Evolutionary conservation across 1,140 invertebrate genomes (phyloP).

Genomic region (Micrasema minimum): DNA sequence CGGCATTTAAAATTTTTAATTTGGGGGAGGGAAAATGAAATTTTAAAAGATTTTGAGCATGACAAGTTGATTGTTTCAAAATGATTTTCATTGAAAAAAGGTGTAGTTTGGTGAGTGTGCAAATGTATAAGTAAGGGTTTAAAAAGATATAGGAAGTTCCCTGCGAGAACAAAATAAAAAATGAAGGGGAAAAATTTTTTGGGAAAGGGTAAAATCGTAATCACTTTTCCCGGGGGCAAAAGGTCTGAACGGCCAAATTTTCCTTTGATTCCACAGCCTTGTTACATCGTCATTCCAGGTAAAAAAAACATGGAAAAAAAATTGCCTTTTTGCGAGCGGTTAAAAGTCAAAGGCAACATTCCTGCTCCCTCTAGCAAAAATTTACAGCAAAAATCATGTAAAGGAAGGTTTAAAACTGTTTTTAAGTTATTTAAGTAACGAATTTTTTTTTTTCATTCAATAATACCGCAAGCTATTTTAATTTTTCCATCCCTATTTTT

Average conservation of each 20-base stretch:
- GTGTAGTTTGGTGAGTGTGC: background rate
- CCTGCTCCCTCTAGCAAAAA: too few species aligned
- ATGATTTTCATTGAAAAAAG: background rate
- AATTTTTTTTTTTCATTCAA: too few species aligned
- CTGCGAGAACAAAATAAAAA: constrained; percentile 24
- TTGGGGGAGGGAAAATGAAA: too few species aligned
- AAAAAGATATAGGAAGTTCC: background rate
- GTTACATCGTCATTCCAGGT: background rate
- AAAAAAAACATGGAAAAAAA: constrained; percentile 23
- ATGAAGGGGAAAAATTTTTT: constrained; percentile 19
- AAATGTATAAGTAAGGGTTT: constrained; percentile 10
- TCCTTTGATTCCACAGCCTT: constrained; percentile 12
- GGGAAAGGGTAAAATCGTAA: constrained; percentile 43
- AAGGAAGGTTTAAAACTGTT: too few species aligned
- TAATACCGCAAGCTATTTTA: too few species aligned
- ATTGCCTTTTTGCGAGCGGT: constrained; percentile 1
- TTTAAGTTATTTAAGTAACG: too few species aligned
- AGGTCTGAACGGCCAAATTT: constrained; percentile 34
- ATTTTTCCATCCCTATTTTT: too few species aligned
- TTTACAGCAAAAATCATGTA: too few species aligned
- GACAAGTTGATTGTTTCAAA: too few species aligned
- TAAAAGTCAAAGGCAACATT: background rate
- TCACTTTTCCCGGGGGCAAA: constrained; percentile 26
- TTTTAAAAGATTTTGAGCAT: too few species aligned
- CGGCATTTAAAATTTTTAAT: too few species aligned